These are phyloP conservation scores for Cassiopea andromeda DNA, from an alignment of 30 jellyfish, hydroid and myxozoan species.

Conservation along the genomic window DNA sequence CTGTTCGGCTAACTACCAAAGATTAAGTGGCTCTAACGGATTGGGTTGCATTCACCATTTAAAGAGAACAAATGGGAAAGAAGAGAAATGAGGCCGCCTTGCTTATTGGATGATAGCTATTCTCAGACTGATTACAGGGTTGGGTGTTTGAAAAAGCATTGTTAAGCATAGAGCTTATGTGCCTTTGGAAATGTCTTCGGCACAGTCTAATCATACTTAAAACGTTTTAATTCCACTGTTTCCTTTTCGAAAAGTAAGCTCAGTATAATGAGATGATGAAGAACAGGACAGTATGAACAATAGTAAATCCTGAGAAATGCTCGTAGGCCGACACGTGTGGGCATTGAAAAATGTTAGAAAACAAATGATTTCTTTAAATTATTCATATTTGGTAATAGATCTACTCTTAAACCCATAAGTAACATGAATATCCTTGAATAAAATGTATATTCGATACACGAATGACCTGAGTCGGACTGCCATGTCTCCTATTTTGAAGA, in stretches of 20 bases:
- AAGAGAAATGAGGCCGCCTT: slow-evolving; percentile 79
- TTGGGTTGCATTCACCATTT: slow-evolving; percentile 69
- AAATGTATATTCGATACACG: slow-evolving; percentile 60
- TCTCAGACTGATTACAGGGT: slow-evolving; percentile 77
- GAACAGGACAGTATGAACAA: slow-evolving; percentile 69
- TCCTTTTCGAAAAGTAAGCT: slow-evolving; percentile 65
- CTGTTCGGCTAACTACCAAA: slow-evolving; percentile 51
- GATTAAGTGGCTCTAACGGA: slow-evolving; percentile 68
- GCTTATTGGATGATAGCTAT: slow-evolving; percentile 71
- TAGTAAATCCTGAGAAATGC: slow-evolving; percentile 66
- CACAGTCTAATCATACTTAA: slow-evolving; percentile 66
- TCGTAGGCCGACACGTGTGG: slow-evolving; percentile 88
- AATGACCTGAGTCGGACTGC: slow-evolving; percentile 53
- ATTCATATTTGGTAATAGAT: slow-evolving; percentile 67
- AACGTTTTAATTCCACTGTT: slow-evolving; percentile 75
- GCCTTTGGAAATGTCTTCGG: slow-evolving; percentile 83
- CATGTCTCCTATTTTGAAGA: background rate
- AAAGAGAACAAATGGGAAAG: slow-evolving; percentile 74
- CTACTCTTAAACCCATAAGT: slow-evolving; percentile 71
- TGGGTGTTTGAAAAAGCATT: slow-evolving; percentile 80
- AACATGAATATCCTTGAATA: slow-evolving; percentile 62
- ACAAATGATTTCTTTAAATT: slow-evolving; percentile 67
- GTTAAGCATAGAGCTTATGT: slow-evolving; percentile 57
- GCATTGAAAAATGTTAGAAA: slow-evolving; percentile 60
- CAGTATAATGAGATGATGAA: slow-evolving; percentile 69